A percentile compares a stretch with the other conserved stretches of the same genome.
Evolutionary conservation across 2,797 vertebrate genomes (phyloP).

Genomic region (Acanthiza pusilla): DNA sequence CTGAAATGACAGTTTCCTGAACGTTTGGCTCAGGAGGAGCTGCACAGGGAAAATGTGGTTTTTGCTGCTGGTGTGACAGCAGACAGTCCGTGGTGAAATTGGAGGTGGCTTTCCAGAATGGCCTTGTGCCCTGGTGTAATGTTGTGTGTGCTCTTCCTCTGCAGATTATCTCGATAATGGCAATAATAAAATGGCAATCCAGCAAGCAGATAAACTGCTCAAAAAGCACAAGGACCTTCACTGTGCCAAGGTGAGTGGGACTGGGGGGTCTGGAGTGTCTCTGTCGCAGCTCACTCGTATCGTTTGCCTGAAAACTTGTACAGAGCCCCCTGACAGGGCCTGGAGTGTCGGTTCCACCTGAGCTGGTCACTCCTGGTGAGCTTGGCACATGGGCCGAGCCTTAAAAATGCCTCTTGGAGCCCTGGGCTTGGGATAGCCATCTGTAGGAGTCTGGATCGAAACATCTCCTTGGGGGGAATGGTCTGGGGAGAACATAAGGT

Average conservation of each 20-base stretch:
- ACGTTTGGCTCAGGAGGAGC: background rate
- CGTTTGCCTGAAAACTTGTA: background rate
- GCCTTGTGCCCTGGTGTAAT: background rate
- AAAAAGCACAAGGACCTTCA: slow-evolving; percentile 98
- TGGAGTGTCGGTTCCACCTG: background rate
- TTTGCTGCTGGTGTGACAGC: background rate
- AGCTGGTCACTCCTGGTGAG: background rate
- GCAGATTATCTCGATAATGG: slow-evolving; percentile 99
- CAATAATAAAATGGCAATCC: slow-evolving; percentile 99
- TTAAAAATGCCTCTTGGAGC: background rate
- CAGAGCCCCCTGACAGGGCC: background rate
- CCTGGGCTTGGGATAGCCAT: background rate
- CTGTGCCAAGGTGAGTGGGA: slow-evolving; percentile 89
- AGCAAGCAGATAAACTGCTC: slow-evolving; percentile 96
- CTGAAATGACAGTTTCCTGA: background rate
- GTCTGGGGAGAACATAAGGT: background rate
- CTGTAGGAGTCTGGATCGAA: background rate
- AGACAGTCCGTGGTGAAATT: rapidly evolving
- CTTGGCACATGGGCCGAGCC: background rate
- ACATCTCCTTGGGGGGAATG: background rate
- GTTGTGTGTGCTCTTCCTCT: background rate
- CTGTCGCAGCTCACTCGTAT: rapidly evolving
- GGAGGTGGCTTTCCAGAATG: background rate
- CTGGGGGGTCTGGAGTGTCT: background rate
- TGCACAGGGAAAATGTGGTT: background rate